Percentiles rank a stretch among this genome's conserved stretches.
phyloP scores from a whole-genome alignment of 2,113 vertebrate species.

The Thryonomys swinderianus region DNA sequence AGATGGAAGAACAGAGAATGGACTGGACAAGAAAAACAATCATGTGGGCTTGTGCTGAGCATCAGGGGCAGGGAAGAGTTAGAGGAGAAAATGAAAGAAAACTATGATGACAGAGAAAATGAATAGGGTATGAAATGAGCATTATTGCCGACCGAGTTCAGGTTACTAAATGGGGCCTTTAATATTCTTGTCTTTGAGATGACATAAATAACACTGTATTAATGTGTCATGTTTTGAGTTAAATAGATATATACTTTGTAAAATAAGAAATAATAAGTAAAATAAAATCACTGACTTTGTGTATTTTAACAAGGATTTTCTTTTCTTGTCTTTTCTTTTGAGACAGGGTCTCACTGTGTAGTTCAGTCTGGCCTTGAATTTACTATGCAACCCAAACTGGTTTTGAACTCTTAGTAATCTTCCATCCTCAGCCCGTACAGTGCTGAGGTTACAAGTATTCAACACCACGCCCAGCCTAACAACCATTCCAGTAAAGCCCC shows the following conservation, averaged over 20 bases:
- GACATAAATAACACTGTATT: too few relatives aligned
- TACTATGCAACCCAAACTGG: neutral
- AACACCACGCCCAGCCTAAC: neutral
- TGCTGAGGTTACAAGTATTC: neutral
- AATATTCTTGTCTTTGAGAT: neutral
- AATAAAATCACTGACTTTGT: neutral
- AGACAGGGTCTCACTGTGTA: neutral
- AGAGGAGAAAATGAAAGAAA: neutral
- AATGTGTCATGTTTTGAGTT: too few relatives aligned
- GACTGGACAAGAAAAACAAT: neutral
- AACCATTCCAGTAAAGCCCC: neutral
- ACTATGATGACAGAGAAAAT: neutral
- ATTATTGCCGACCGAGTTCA: neutral
- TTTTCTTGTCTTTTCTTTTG: neutral
- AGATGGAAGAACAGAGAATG: neutral
- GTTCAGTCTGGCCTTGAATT: neutral
- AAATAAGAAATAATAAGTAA: too few relatives aligned
- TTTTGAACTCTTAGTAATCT: neutral
- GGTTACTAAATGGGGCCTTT: neutral
- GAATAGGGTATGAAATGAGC: neutral
- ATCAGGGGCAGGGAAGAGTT: neutral
- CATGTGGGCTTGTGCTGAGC: neutral
- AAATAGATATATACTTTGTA: too few relatives aligned
- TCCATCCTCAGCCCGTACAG: neutral
- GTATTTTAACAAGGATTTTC: neutral